Evolutionary conservation across 2,888 invertebrate genomes (phyloP).

Genomic region (Troides oblongomaculatus): DNA sequence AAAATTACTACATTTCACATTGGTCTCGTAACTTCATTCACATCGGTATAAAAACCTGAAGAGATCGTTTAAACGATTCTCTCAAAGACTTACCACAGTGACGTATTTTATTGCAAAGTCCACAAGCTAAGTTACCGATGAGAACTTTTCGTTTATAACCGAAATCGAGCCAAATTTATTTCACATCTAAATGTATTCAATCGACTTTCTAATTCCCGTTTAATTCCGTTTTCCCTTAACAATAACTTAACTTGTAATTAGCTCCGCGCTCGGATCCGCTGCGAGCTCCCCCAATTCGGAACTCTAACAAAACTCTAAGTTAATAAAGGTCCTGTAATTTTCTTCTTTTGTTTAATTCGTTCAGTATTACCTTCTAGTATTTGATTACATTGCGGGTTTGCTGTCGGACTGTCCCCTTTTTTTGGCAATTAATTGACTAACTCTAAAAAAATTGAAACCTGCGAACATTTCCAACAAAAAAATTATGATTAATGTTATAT

Average conservation of each 20-base stretch:
- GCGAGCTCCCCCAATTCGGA: conserved; percentile 13
- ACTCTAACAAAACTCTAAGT: conserved; percentile 16
- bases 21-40: no score
- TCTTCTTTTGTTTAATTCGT: conserved; percentile 9
- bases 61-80: no score
- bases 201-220: conserved; percentile 17
- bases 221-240: conserved; percentile 7
- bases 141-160: conserved; percentile 7
- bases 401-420: no score
- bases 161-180: conserved; percentile 12
- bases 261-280: conserved; percentile 16
- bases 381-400: no score
- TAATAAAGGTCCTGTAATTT: conserved; percentile 19
- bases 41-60: no score
- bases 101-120: no score
- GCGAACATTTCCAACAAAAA: no score
- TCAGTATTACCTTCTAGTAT: not conserved
- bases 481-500: no score
- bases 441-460: no score
- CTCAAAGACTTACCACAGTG: no score
- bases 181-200: conserved; percentile 4
- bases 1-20: no score
- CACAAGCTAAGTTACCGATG: not conserved
- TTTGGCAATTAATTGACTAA: no score
- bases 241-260: conserved; percentile 26